These are phyloP conservation scores for Squalus acanthias DNA, from an alignment of 2,797 vertebrate species.

Conservation along the genomic window DNA sequence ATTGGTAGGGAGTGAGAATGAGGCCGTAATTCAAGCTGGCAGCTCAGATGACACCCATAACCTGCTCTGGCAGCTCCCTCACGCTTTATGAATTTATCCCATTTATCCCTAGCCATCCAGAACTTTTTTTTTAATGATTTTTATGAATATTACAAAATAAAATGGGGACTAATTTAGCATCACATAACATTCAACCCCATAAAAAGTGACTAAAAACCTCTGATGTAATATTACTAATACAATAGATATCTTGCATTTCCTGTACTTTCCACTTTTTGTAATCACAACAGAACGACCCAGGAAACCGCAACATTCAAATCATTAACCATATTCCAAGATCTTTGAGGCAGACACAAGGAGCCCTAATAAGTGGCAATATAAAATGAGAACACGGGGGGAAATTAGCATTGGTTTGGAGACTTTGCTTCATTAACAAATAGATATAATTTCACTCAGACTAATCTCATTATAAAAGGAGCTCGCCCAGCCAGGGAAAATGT, in stretches of 20 bases:
- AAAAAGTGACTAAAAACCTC: neutral
- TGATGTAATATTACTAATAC: neutral
- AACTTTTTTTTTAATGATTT: neutral
- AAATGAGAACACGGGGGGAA: neutral
- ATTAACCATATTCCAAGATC: neutral
- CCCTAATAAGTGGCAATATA: neutral
- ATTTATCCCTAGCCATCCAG: neutral
- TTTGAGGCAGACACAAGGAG: neutral
- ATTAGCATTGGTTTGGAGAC: neutral
- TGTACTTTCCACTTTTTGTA: neutral
- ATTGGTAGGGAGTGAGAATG: neutral
- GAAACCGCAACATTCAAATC: neutral
- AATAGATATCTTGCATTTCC: neutral
- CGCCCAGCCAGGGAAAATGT: neutral
- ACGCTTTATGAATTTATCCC: neutral
- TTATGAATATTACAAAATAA: neutral
- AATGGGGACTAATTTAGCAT: neutral
- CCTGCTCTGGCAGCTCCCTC: neutral
- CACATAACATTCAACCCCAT: neutral
- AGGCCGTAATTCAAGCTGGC: slow-evolving; percentile 21
- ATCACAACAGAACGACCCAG: neutral
- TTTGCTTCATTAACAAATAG: neutral
- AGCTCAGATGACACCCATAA: neutral
- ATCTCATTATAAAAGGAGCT: neutral
- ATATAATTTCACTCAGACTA: neutral